These are phyloP conservation scores for Rhombomys opimus DNA, from an alignment of 2,113 vertebrate species.

Conservation along the genomic window DNA sequence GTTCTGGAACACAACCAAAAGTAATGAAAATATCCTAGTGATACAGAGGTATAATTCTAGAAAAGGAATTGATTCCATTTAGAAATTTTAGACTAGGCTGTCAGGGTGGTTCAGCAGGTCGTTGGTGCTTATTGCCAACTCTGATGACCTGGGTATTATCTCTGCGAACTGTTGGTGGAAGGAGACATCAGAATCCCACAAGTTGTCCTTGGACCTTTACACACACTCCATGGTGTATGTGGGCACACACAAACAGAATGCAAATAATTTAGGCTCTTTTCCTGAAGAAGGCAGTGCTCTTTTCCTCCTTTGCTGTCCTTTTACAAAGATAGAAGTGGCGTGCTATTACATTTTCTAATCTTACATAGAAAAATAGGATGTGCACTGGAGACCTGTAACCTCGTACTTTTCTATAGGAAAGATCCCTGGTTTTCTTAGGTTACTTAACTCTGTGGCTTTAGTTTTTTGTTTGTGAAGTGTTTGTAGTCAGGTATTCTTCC, in stretches of 20 bases:
- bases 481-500: conserved; percentile 6
- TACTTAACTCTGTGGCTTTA: background rate
- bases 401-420: background rate
- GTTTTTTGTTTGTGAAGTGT: conserved; percentile 16
- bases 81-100: background rate
- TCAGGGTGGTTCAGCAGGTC: background rate
- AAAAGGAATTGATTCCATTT: conserved; percentile 25
- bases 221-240: no score
- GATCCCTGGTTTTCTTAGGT: background rate
- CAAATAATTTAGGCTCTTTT: background rate
- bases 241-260: background rate
- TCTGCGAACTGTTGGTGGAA: background rate
- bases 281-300: background rate
- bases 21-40: background rate
- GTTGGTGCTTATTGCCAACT: background rate
- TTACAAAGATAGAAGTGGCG: background rate
- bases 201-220: background rate
- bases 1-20: background rate
- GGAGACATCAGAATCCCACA: background rate
- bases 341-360: conserved; percentile 7
- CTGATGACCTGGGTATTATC: background rate
- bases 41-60: background rate
- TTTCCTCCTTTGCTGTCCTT: background rate
- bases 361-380: background rate
- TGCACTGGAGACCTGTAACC: background rate